These are phyloP conservation scores for Cryptotis parvus DNA, from an alignment of 2,113 vertebrate species.

Conservation along the genomic window DNA sequence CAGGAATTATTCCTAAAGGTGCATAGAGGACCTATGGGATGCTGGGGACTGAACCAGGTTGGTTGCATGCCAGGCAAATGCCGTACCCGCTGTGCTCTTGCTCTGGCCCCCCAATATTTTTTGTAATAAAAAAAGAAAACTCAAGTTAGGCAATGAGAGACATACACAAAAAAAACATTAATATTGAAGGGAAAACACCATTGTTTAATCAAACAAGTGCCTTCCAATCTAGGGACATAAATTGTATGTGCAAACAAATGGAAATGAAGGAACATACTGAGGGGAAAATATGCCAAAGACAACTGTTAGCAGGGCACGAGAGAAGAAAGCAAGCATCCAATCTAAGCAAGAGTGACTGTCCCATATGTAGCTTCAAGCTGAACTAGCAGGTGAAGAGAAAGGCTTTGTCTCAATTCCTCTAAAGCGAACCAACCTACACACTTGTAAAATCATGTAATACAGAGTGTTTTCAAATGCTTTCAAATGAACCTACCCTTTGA, in stretches of 20 bases:
- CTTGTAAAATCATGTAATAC: too few species aligned
- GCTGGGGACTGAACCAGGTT: too few species aligned
- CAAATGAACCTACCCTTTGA: background rate
- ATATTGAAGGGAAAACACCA: background rate
- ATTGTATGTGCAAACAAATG: background rate
- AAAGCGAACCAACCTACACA: background rate
- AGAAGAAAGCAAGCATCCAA: background rate
- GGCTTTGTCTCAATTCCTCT: background rate
- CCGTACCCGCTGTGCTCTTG: too few species aligned
- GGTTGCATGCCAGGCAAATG: too few species aligned
- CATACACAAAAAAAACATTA: constrained; percentile 1
- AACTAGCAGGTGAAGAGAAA: background rate
- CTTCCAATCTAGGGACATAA: background rate
- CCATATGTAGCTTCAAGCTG: too few species aligned
- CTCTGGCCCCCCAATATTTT: too few species aligned
- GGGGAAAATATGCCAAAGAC: constrained; percentile 8
- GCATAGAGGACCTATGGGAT: too few species aligned
- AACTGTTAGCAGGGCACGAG: background rate
- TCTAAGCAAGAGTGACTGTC: background rate
- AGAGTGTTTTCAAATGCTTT: background rate
- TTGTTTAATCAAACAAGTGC: background rate
- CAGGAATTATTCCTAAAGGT: too few species aligned
- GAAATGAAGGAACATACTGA: background rate
- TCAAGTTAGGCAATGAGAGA: background rate
- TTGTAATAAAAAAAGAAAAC: too few species aligned